Evolutionary conservation across 2,113 vertebrate species (phyloP).

Genomic region (Salvelinus namaycush): DNA sequence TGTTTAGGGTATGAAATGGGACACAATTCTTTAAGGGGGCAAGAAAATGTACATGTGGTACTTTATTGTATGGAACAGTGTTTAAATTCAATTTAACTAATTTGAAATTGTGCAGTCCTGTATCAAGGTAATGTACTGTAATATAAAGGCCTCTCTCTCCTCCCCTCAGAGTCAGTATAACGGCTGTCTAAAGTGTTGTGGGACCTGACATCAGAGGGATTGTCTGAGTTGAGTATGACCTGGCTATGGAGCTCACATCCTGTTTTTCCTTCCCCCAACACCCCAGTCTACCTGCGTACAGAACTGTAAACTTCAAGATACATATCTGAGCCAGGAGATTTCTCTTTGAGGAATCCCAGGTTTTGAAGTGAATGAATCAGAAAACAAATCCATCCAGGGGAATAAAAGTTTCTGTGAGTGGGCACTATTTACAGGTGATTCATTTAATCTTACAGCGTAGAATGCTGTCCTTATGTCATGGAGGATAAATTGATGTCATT

Average conservation of each 20-base stretch:
- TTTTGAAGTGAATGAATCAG: slow-evolving; percentile 20
- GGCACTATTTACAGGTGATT: not conserved
- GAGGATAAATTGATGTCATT: not conserved
- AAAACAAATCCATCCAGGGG: slow-evolving; percentile 16
- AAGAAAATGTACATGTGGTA: too few relatives aligned
- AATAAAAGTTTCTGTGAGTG: not conserved
- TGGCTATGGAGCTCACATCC: slow-evolving; percentile 24
- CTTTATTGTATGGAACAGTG: too few relatives aligned
- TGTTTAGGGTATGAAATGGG: too few relatives aligned
- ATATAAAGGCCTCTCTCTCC: too few relatives aligned
- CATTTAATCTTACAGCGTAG: not conserved
- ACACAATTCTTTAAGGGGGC: too few relatives aligned
- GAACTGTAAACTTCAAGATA: slow-evolving; percentile 12
- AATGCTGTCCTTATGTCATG: not conserved
- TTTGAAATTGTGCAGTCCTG: too few relatives aligned
- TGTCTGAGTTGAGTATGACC: slow-evolving; percentile 20
- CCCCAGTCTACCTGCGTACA: not conserved
- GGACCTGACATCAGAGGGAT: slow-evolving; percentile 24
- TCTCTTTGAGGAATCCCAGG: slow-evolving; percentile 19
- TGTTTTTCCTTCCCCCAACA: not conserved
- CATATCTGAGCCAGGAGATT: not conserved
- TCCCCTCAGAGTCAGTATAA: not conserved
- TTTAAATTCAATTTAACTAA: too few relatives aligned
- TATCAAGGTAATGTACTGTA: too few relatives aligned
- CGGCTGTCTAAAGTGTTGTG: slow-evolving; percentile 1